Base-by-base conservation (phyloP, 2,797 vertebrate species). In the Melanotaenia nigrans region DNA sequence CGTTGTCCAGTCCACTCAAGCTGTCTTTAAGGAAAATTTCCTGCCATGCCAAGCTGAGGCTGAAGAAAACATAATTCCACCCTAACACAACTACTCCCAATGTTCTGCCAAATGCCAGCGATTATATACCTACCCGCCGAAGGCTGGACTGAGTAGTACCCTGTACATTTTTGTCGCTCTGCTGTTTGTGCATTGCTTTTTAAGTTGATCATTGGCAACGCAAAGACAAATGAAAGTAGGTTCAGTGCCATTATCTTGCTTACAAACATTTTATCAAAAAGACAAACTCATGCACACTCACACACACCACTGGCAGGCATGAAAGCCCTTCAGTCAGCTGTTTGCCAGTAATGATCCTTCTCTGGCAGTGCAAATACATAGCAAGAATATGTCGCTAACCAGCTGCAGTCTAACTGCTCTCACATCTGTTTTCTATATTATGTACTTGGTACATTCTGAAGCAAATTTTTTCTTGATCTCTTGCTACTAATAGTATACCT, bases 361-460 rank as follows among this genome's bases (percentile, higher is more conserved):
- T 85, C 78, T 93, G 90, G 92, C 90, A 89, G 77, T 1, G 14
- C 2, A 55, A 84, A 80, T 69, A 76, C 72, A 79, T 87, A 89
- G 89, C 88, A 89, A 79, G 90, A 89, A 88, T 88, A 87, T 91
- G 90, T 91, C 85, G 72, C 88, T 92, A 93, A 93, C 89, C 92
- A 92, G 92, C 89, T 92, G 89, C 90, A 94, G 91, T 92, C 90
- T 78, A 91, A 91, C 86, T 36, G 79, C 83, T 84, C 85, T 60
- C 89, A 94, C 94, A 93, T 94, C 93, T 94, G 93, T 92, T 95
- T 94, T 85, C 90, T 90, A 94, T 94, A 91, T 93, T 78, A 91
- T 92, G 93, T 94, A 92, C 92, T 93, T 79, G 75, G 92, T 94
- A 89, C 86, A 88, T 87, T 93, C 88, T 91, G 87, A 91, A 87